Evolutionary conservation across 2,888 invertebrate genomes (phyloP).

Genomic region (Lypha dubia): DNA sequence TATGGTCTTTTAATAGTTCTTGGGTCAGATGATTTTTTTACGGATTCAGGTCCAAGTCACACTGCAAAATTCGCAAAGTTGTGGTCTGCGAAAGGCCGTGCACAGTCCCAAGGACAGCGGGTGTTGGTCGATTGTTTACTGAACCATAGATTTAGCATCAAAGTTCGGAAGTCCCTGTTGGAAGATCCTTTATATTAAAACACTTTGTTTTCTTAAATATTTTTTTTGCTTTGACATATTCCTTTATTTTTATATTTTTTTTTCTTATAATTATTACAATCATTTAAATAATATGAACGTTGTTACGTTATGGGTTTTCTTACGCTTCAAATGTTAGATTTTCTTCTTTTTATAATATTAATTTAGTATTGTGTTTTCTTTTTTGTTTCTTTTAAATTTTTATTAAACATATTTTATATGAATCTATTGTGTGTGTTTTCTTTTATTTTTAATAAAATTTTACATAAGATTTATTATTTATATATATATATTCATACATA

Average conservation of each 20-base stretch:
- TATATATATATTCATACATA: conserved; percentile 39
- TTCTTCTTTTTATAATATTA: conserved; percentile 53
- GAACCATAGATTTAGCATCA: too few species aligned
- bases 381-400: conserved; percentile 42
- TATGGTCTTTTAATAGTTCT: too few species aligned
- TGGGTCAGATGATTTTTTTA: too few species aligned
- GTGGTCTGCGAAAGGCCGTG: too few species aligned
- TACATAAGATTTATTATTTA: conserved; percentile 52
- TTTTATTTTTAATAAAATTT: conserved; percentile 62
- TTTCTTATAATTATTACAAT: conserved; percentile 69
- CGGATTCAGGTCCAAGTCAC: too few species aligned
- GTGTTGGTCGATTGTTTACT: too few species aligned
- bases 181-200: not conserved
- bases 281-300: conserved; percentile 73
- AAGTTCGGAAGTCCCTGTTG: too few species aligned
- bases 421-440: conserved; percentile 54
- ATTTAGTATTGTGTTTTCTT: conserved; percentile 56
- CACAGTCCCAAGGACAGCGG: too few species aligned
- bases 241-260: conserved; percentile 68
- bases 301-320: conserved; percentile 40
- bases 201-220: conserved; percentile 18
- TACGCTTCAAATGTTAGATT: conserved; percentile 59
- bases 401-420: conserved; percentile 63
- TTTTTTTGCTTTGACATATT: conserved; percentile 70
- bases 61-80: too few species aligned